Percentiles rank a stretch among this genome's conserved stretches.
Conservation (phyloP, 2,113 vertebrate genomes). For the Genyomyrus donnyi region DNA sequence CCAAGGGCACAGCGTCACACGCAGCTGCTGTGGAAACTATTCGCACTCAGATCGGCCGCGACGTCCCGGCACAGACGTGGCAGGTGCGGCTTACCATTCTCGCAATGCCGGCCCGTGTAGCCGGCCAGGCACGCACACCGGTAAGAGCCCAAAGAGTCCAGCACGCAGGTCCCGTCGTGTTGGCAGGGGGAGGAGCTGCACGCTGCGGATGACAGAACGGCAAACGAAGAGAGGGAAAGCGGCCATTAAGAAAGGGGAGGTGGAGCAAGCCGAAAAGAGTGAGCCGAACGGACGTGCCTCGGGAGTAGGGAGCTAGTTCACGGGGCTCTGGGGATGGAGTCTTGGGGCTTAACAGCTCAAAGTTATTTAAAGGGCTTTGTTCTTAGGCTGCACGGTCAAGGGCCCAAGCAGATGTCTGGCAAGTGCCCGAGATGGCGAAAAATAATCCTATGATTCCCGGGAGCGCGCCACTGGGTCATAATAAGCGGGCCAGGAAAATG, state of each 20-base stretch:
- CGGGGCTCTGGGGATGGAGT: background rate
- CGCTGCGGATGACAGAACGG: constrained; percentile 49
- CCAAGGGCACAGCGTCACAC: background rate
- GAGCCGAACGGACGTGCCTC: background rate
- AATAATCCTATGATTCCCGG: background rate
- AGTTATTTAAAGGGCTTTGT: background rate
- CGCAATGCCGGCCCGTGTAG: constrained; percentile 83
- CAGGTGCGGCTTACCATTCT: constrained; percentile 70
- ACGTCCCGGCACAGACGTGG: background rate
- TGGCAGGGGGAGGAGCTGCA: constrained; percentile 90
- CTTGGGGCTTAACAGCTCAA: background rate
- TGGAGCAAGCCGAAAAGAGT: background rate
- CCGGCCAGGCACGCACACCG: constrained; percentile 88
- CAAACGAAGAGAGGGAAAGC: constrained; percentile 1
- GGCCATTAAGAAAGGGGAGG: background rate
- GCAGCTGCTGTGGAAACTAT: constrained; percentile 10
- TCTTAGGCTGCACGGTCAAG: background rate
- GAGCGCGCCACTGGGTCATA: background rate
- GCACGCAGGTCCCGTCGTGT: constrained; percentile 85
- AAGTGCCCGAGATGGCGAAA: background rate
- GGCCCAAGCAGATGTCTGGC: background rate
- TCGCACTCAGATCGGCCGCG: background rate
- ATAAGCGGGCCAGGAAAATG: background rate
- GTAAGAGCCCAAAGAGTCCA: constrained; percentile 68
- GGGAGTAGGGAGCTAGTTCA: no score